These are phyloP conservation scores for Tortrix viridana DNA, from an alignment of 2,888 invertebrate genomes.

Conservation along the genomic window DNA sequence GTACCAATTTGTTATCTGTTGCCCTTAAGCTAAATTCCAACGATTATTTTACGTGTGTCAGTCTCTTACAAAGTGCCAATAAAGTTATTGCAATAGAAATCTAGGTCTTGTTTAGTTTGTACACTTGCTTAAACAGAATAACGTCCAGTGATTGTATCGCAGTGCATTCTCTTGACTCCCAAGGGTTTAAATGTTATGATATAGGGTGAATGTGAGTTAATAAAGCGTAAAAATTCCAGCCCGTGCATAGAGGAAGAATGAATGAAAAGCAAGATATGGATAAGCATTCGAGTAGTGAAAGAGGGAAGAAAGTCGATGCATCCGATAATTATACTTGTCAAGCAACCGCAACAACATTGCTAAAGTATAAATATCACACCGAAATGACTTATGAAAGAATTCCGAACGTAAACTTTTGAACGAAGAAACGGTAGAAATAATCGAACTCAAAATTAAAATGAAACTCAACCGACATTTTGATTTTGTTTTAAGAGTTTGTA, in stretches of 20 bases:
- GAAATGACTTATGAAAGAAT: constrained; percentile 65
- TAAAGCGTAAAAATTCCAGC: constrained; percentile 79
- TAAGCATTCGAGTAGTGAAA: constrained; percentile 80
- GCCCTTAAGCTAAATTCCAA: constrained; percentile 58
- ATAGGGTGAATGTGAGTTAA: constrained; percentile 77
- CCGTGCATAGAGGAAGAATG: constrained; percentile 81
- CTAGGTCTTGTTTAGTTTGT: constrained; percentile 37
- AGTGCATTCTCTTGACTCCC: constrained; percentile 73
- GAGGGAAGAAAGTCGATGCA: constrained; percentile 68
- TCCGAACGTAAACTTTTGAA: constrained; percentile 54
- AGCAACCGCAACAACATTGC: constrained; percentile 45
- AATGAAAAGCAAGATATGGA: constrained; percentile 80
- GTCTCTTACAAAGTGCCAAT: constrained; percentile 68
- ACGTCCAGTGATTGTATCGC: constrained; percentile 68
- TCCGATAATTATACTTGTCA: constrained; percentile 67
- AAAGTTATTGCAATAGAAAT: constrained; percentile 49
- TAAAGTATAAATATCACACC: constrained; percentile 69
- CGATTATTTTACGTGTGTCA: constrained; percentile 55
- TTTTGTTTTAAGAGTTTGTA: constrained; percentile 68
- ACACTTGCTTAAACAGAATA: constrained; percentile 55
- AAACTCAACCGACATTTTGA: constrained; percentile 72
- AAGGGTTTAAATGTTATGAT: constrained; percentile 72
- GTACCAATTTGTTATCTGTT: constrained; percentile 56
- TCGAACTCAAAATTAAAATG: constrained; percentile 59
- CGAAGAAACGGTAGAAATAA: constrained; percentile 59